Evolutionary conservation across 2,797 vertebrate species (phyloP), one percentile per base, ranked within the genome.

Genomic region (Avahi laniger): DNA sequence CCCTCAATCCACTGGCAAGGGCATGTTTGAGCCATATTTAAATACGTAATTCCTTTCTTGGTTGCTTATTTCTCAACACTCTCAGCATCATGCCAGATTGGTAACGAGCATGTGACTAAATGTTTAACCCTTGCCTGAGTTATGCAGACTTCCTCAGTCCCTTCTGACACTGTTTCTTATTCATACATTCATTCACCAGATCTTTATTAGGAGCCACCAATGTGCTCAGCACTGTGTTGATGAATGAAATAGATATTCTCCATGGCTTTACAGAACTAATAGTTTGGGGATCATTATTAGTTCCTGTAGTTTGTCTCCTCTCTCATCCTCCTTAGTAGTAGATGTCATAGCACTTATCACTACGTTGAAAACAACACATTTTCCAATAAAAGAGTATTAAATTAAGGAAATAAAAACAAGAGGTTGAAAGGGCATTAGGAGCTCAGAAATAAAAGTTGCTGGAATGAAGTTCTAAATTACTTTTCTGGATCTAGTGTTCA

Each of bases 31-130:
- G 15, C 38, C 41, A 20, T 78, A 89, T 92, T 92, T 93, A 89
- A 92, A 83, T 78, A 57, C 33, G 43, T 54, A 92, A 50, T 92
- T 48, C 7, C 65, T 81, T 76, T 52, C 79, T 70, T 72, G 63
- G 65, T 93, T 95, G 93, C 70, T 97, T 80, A 94, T 97, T 96
- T 93, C 63, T 87, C 65, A 38, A 61, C 9, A 9, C 18, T 90
- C 72, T 82, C 69, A 75, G 33, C 38, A 24, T 79, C 13, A 22
- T 28, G 65, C 93, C 93, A 94, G 38, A 7, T 75, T 83, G n/a
- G 43, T 93, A 79, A 79, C 38, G 50, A 67, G 35, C 81, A 85
- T 92, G 86, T 91, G 76, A 91, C 81, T 94, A 22, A 86, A 63
- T 70, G 13, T 18, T 46, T 92, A 63, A 80, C 33, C 10, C 26